Evolutionary conservation across 35 echinoderm and acorn worm species (phyloP).

Genomic region (Eucidaris tribuloides): DNA sequence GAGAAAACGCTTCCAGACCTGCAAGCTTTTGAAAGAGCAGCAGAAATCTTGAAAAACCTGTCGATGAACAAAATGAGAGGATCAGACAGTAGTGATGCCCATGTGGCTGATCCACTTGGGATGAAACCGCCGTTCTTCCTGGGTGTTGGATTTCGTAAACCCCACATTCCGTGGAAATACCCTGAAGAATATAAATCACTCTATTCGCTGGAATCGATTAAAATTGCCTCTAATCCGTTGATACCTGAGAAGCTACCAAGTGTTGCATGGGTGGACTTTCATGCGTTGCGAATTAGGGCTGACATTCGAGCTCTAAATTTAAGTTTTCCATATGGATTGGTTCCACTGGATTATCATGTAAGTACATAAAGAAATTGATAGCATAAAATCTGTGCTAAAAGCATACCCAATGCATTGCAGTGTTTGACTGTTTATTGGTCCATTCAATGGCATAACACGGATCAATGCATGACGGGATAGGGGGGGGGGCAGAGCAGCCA

Average conservation of each 20-base stretch:
- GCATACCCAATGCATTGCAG: no score
- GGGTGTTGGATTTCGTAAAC: conserved; percentile 77
- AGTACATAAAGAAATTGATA: no score
- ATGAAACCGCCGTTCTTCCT: conserved; percentile 60
- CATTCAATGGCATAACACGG: no score
- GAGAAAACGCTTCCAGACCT: conserved; percentile 72
- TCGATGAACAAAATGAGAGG: no score
- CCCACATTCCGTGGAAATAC: conserved; percentile 56
- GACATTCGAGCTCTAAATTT: conserved; percentile 71
- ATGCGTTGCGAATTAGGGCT: conserved; percentile 41
- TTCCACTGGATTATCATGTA: conserved; percentile 79
- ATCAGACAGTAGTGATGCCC: no score
- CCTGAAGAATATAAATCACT: conserved; percentile 44
- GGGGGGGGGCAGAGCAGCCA: no score
- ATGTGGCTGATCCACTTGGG: no score
- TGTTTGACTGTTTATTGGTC: no score
- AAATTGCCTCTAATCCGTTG: conserved; percentile 44
- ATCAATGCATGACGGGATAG: no score
- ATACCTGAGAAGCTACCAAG: conserved; percentile 42
- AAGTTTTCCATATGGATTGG: conserved; percentile 77
- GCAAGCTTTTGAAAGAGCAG: conserved; percentile 63
- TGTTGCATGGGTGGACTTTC: conserved; percentile 74
- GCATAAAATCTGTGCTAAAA: no score
- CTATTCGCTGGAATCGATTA: conserved; percentile 51
- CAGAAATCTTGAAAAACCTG: conserved; percentile 69